phyloP scores from a whole-genome alignment of 2,797 vertebrate genomes.

The Epinephelus awoara region DNA sequence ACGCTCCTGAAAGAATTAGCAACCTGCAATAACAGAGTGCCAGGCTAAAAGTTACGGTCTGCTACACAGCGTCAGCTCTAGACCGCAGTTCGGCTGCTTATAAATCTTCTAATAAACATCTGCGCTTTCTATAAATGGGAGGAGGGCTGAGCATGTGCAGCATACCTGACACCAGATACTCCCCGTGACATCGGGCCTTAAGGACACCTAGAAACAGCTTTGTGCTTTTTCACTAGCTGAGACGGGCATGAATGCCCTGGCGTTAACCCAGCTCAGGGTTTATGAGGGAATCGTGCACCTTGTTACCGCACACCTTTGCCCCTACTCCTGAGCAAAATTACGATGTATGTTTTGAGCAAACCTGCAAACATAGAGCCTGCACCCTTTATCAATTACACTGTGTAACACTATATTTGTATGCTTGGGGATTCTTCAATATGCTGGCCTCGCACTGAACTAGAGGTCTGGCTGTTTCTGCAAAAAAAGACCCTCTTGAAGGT shows the following conservation, averaged over 20 bases:
- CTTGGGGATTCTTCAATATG: slow-evolving; percentile 50
- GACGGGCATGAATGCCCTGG: background rate
- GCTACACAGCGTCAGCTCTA: slow-evolving; percentile 52
- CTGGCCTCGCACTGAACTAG: slow-evolving; percentile 47
- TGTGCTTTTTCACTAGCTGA: slow-evolving; percentile 29
- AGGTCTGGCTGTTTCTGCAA: slow-evolving; percentile 28
- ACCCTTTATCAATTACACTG: slow-evolving; percentile 54
- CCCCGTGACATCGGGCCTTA: slow-evolving; percentile 53
- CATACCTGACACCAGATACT: slow-evolving; percentile 71
- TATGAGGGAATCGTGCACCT: slow-evolving; percentile 45
- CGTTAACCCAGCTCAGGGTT: slow-evolving; percentile 40
- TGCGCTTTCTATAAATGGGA: slow-evolving; percentile 69
- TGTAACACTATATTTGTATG: slow-evolving; percentile 56
- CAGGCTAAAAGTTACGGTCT: slow-evolving; percentile 50
- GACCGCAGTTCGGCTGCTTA: slow-evolving; percentile 39
- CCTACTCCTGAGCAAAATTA: slow-evolving; percentile 29
- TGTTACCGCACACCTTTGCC: slow-evolving; percentile 43
- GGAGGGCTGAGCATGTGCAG: slow-evolving; percentile 39
- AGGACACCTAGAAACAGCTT: slow-evolving; percentile 46
- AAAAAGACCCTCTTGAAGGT: slow-evolving; percentile 31
- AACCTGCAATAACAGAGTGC: slow-evolving; percentile 65
- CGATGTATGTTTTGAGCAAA: slow-evolving; percentile 29
- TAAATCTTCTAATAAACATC: slow-evolving; percentile 77
- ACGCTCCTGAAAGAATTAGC: slow-evolving; percentile 69
- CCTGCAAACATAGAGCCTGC: slow-evolving; percentile 37